Conservation (phyloP, 2,113 vertebrate genomes). For the Planiliza haematocheilus region DNA sequence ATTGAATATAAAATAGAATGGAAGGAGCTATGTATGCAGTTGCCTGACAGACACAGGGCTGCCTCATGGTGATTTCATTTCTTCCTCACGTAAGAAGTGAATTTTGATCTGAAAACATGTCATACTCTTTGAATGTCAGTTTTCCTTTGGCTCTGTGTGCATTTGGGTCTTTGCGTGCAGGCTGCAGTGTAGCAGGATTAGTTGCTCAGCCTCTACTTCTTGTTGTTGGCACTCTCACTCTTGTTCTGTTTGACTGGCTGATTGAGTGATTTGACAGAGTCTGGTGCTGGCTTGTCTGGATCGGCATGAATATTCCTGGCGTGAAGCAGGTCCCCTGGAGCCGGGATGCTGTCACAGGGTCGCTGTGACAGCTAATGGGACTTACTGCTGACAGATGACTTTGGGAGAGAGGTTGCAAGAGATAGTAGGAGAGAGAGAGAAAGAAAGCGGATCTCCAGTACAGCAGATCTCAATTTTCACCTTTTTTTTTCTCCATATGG, state of each 20-base stretch:
- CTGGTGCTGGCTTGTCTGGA: constrained; percentile 39
- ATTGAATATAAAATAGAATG: too few species aligned
- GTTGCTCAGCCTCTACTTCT: constrained; percentile 14
- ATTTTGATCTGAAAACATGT: background rate
- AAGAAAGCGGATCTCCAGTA: constrained; percentile 2
- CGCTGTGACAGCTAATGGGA: constrained; percentile 65
- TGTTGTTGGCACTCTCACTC: constrained; percentile 20
- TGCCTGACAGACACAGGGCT: background rate
- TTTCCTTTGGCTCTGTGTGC: background rate
- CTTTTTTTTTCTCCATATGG: background rate
- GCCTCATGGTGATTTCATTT: too few species aligned
- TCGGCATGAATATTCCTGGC: constrained; percentile 69
- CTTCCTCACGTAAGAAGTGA: too few species aligned
- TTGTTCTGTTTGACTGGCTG: constrained; percentile 47
- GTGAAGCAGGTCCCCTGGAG: constrained; percentile 42
- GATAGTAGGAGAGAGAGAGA: constrained; percentile 13
- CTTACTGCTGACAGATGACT: constrained; percentile 75
- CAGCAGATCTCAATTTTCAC: constrained; percentile 51
- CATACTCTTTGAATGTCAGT: background rate
- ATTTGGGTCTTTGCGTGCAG: background rate
- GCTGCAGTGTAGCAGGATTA: background rate
- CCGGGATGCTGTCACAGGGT: constrained; percentile 54
- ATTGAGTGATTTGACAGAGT: constrained; percentile 68
- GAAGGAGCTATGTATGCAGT: background rate
- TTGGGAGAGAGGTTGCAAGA: constrained; percentile 34